Conservation (phyloP, 30 jellyfish, hydroid and myxozoan genomes). For the Pseudorhiza aurosa region DNA sequence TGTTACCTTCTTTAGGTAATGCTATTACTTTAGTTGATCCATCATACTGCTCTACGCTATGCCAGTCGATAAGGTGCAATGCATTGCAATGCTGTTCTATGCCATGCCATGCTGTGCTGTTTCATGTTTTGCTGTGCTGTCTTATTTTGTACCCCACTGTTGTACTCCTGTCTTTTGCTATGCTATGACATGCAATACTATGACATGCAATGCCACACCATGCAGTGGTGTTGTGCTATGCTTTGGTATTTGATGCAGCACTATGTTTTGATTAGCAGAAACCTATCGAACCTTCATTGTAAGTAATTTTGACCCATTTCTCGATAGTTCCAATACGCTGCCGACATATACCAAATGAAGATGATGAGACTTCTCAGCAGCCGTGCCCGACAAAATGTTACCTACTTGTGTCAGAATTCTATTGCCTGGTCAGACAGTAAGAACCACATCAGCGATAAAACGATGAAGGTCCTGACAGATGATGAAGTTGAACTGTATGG, state of each 20-base stretch:
- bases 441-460: slow-evolving; percentile 28
- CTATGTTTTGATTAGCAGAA: too few species aligned
- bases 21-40: too few species aligned
- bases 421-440: slow-evolving; percentile 65
- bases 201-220: background rate
- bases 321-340: slow-evolving; percentile 85
- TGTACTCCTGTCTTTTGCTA: too few species aligned
- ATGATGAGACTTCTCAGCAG: slow-evolving; percentile 85
- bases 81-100: too few species aligned
- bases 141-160: background rate
- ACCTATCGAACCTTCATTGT: too few species aligned
- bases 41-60: too few species aligned
- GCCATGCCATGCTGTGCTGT: background rate
- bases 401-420: slow-evolving; percentile 92
- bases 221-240: background rate
- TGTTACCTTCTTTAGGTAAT: too few species aligned
- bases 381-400: slow-evolving; percentile 86
- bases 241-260: too few species aligned
- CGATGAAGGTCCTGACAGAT: slow-evolving; percentile 75
- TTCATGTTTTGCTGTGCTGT: background rate
- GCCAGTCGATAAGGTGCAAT: too few species aligned
- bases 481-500: slow-evolving; percentile 80
- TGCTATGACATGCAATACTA: background rate
- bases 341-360: slow-evolving; percentile 82
- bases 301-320: too few species aligned